Conservation (phyloP, 1,140 invertebrate species). For the Ooceraea biroi region DNA sequence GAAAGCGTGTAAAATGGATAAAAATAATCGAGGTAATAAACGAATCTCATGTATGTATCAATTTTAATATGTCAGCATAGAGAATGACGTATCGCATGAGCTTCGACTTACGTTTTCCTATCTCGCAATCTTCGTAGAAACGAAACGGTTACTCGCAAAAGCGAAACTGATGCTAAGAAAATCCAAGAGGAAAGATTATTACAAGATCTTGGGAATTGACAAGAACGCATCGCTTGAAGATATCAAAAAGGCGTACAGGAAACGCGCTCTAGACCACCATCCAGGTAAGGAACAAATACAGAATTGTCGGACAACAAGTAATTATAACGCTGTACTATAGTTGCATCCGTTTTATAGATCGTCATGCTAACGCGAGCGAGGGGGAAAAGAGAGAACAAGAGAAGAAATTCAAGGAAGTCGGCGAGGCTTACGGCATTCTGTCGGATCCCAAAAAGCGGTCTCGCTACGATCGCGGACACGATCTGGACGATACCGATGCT, state of each 20-base stretch:
- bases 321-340: not conserved
- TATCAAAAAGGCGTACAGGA: slow-evolving; percentile 98
- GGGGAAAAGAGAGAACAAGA: slow-evolving; percentile 96
- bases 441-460: slow-evolving; percentile 96
- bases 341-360: slow-evolving; percentile 87
- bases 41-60: slow-evolving; percentile 35
- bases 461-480: slow-evolving; percentile 97
- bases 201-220: slow-evolving; percentile 96
- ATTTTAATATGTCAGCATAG: not conserved
- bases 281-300: slow-evolving; percentile 87
- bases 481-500: slow-evolving; percentile 91
- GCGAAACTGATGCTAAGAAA: slow-evolving; percentile 95
- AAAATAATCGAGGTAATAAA: slow-evolving; percentile 90
- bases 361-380: slow-evolving; percentile 95
- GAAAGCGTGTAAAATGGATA: slow-evolving; percentile 93
- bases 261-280: slow-evolving; percentile 95
- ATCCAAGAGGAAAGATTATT: slow-evolving; percentile 99
- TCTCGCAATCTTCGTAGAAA: slow-evolving; percentile 86
- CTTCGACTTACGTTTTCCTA: slow-evolving; percentile 9
- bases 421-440: slow-evolving; percentile 98
- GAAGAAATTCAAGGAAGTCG: slow-evolving; percentile 98
- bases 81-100: not conserved
- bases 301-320: slow-evolving; percentile 8
- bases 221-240: slow-evolving; percentile 96
- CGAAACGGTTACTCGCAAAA: slow-evolving; percentile 92